Base-by-base conservation (phyloP, 2,888 invertebrate genomes). In the Melanotus villosus region DNA sequence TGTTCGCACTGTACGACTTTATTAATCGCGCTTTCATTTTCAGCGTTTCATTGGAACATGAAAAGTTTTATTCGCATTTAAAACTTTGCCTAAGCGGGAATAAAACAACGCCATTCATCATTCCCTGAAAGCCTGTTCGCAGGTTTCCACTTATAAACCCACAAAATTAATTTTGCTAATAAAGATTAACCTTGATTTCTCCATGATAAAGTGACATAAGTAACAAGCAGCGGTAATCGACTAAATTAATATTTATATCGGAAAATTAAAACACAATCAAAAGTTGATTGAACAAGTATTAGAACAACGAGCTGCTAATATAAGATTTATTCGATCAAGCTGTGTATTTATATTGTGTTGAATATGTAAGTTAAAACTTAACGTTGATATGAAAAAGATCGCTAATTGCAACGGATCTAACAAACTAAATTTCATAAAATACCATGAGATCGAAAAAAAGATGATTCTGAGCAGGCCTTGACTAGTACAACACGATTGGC, bases 41-140 rank as follows among this genome's bases (percentile, higher is more conserved):
- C 45, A 18, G 32, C 63, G 58, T 59, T 68, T 64, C 50, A 68
- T 50, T 52, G 64, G 41, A 50, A 57, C 64, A 64, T 57, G 68
- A 68, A 68, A 68, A 68, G 64, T 68, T 68, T 65, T 52, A 59
- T 52, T 65, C 62, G 50, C 64, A 68, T 68, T 68, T 68, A 64
- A 64, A 68, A 58, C 58, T 64, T 68, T 57, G 41, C 47, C 41
- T 43, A 56, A 68, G 56, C 38, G 36, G 34, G 63, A 23, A 68
- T 56, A 63, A 64, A 58, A 68, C 58, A 64, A 34, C 63, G 34
- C 41, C 58, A 68, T 68, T 64, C 59, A 59, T 68, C 68, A 64
- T 52, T 52, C 52, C 26, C 32, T 32, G 38, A 68, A 59, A 43
- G 58, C 62, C 56, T 38, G 59, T 60, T 54, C 45, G 52, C 62